Conservation (phyloP, 2,113 vertebrate species). For the Gymnarchus niloticus region DNA sequence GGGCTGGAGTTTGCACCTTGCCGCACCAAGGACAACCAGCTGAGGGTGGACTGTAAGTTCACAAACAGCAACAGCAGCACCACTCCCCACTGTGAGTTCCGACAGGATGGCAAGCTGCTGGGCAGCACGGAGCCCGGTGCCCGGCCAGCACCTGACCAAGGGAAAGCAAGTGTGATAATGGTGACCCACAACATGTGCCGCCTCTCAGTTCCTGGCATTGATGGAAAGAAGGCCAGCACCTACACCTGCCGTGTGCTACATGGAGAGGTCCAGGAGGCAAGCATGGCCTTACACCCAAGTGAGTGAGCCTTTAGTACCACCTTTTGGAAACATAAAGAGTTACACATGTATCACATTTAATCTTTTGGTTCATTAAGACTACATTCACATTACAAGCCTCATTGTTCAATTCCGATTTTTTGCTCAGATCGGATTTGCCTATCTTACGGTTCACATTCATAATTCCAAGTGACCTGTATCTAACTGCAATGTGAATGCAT, state of each 20-base stretch:
- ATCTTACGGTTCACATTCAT: too few relatives aligned
- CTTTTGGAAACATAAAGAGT: neutral
- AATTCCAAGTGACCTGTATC: too few relatives aligned
- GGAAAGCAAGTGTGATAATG: neutral
- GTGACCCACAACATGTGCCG: neutral
- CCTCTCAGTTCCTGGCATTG: neutral
- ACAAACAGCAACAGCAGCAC: neutral
- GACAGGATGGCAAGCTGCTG: constrained; percentile 2
- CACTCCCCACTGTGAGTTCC: constrained; percentile 10
- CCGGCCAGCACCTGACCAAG: neutral
- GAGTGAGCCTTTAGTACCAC: constrained; percentile 6
- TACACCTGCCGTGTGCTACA: constrained; percentile 13
- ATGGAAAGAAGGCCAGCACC: neutral
- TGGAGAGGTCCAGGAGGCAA: neutral
- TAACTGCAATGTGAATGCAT: too few relatives aligned
- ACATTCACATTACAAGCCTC: too few relatives aligned
- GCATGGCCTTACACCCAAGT: constrained; percentile 5
- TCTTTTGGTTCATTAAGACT: neutral
- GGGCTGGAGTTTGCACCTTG: neutral
- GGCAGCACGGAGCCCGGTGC: neutral
- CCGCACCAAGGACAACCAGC: neutral
- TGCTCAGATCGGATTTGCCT: too few relatives aligned
- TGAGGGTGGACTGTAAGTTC: constrained; percentile 20
- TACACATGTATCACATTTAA: neutral
- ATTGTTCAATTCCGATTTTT: neutral